Evolutionary conservation across 1,140 invertebrate species (phyloP).

Genomic region (Papilio polyxenes): DNA sequence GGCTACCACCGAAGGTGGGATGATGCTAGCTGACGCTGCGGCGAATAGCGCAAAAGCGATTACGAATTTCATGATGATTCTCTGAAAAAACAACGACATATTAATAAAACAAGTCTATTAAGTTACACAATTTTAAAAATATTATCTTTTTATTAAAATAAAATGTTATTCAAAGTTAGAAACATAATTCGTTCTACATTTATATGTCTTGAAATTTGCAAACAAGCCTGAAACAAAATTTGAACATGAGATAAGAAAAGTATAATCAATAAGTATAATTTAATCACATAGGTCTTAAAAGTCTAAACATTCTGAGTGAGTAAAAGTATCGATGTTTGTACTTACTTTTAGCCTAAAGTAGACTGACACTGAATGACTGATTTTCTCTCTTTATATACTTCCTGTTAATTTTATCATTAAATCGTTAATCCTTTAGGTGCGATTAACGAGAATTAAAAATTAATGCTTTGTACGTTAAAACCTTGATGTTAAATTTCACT

Average conservation of each 20-base stretch:
- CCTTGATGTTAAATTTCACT: no score
- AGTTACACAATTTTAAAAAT: no score
- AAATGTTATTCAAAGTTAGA: no score
- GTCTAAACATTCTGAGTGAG: neutral
- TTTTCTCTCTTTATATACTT: neutral
- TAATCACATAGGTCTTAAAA: neutral
- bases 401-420: neutral
- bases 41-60: conserved; percentile 56
- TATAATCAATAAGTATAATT: neutral
- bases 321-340: neutral
- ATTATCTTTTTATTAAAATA: no score
- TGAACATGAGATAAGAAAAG: no score
- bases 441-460: neutral
- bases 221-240: no score
- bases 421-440: neutral
- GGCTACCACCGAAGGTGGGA: conserved; percentile 41
- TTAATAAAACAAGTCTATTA: no score
- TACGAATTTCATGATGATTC: conserved; percentile 66
- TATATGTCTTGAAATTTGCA: no score
- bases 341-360: neutral
- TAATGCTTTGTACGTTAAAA: neutral
- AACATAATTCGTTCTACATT: no score
- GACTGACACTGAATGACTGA: neutral
- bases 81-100: conserved; percentile 25
- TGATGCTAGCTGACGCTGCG: conserved; percentile 52